Evolutionary conservation across 2,888 invertebrate genomes (phyloP).

Genomic region (Melangyna quadrimaculata): DNA sequence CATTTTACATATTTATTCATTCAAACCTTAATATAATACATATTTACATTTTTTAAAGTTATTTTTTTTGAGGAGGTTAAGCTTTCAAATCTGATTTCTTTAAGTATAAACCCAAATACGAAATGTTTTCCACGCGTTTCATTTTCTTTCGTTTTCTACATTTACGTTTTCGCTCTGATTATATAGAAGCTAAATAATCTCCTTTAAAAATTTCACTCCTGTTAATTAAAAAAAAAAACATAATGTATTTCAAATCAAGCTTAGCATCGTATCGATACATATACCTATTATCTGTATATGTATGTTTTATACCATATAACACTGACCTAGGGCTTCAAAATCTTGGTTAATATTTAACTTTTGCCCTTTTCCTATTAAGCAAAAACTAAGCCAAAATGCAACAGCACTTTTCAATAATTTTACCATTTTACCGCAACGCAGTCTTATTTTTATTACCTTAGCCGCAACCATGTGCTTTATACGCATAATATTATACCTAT

Average conservation of each 20-base stretch:
- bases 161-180: neutral
- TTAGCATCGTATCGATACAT: neutral
- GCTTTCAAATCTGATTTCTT: no score
- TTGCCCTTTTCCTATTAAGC: neutral
- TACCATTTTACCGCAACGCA: conserved; percentile 31
- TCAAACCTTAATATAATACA: no score
- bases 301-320: neutral
- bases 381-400: neutral
- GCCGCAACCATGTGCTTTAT: conserved; percentile 31
- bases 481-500: neutral
- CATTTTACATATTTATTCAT: no score
- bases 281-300: neutral
- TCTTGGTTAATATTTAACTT: neutral
- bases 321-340: conserved; percentile 13
- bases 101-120: neutral
- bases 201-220: neutral
- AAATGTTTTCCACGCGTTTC: neutral
- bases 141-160: neutral
- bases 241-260: neutral
- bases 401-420: neutral
- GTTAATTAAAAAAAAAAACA: neutral
- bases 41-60: no score
- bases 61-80: no score
- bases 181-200: neutral
- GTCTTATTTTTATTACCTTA: neutral